A percentile compares a stretch with the other conserved stretches of the same genome.
These are phyloP conservation scores for Caenorhabditis zanzibari DNA, from an alignment of 2,888 invertebrate genomes.

Conservation along the genomic window DNA sequence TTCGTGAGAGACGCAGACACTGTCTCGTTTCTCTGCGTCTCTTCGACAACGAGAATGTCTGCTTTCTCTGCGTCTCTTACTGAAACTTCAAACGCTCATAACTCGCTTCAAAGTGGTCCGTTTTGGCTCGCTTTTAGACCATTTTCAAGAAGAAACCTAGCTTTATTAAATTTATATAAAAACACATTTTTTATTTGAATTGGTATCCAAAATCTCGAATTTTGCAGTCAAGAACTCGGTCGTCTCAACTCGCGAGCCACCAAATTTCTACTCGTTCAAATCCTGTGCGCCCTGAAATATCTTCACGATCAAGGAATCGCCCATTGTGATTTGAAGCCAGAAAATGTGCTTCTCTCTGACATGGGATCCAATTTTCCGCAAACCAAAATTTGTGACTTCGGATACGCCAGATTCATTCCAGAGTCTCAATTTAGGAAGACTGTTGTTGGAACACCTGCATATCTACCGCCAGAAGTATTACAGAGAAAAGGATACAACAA, in stretches of 20 bases:
- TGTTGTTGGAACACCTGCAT: slow-evolving; percentile 83
- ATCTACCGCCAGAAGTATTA: slow-evolving; percentile 94
- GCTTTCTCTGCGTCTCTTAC: too few species aligned
- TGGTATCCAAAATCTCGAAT: too few species aligned
- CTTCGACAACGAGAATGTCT: too few species aligned
- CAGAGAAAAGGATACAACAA: slow-evolving; percentile 99
- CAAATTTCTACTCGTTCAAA: slow-evolving; percentile 86
- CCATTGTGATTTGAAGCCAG: slow-evolving; percentile 83
- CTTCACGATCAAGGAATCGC: slow-evolving; percentile 98
- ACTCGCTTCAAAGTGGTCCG: too few species aligned
- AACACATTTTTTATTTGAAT: too few species aligned
- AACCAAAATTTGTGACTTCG: slow-evolving; percentile 83
- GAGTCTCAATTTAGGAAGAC: slow-evolving; percentile 82
- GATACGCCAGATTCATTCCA: slow-evolving; percentile 81
- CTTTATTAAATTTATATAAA: too few species aligned
- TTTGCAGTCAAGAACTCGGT: slow-evolving; percentile 86
- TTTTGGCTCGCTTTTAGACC: too few species aligned
- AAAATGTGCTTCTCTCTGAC: slow-evolving; percentile 83
- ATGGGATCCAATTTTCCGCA: slow-evolving; percentile 82
- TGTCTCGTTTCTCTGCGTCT: too few species aligned
- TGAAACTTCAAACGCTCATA: too few species aligned
- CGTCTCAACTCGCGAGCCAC: slow-evolving; percentile 92
- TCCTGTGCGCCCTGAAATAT: slow-evolving; percentile 95
- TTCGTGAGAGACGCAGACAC: too few species aligned
- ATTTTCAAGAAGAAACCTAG: too few species aligned